Percentiles rank a stretch among this genome's conserved stretches.
These are phyloP conservation scores for Machaerirhynchus nigripectus DNA, from an alignment of 2,113 vertebrate genomes.

Conservation along the genomic window DNA sequence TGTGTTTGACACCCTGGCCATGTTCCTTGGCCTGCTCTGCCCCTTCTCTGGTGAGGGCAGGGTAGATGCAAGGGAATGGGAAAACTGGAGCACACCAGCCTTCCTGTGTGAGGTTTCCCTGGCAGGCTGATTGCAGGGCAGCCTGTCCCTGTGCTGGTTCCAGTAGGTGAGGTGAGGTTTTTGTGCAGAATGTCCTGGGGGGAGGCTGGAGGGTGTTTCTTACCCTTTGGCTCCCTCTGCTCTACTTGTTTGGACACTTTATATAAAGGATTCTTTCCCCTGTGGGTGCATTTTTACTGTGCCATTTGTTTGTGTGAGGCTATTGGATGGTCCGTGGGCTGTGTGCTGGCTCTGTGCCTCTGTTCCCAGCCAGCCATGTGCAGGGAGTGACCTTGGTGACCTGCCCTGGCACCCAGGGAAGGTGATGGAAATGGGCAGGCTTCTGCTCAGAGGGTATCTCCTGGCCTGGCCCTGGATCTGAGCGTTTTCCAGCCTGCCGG, in stretches of 20 bases:
- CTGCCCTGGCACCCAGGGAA: neutral
- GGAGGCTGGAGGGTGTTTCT: neutral
- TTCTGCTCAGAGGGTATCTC: neutral
- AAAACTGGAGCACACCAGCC: neutral
- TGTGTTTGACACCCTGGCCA: neutral
- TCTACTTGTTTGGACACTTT: neutral
- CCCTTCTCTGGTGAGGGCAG: neutral
- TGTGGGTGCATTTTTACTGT: neutral
- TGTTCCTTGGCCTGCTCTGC: neutral
- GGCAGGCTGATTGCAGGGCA: neutral
- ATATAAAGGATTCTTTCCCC: neutral
- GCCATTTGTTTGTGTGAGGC: fast-evolving
- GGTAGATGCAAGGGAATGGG: neutral
- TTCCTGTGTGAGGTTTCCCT: neutral
- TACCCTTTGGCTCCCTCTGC: neutral
- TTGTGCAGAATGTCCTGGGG: neutral
- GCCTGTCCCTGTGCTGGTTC: neutral
- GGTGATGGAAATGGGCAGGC: neutral
- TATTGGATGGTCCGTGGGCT: fast-evolving
- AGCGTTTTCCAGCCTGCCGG: neutral
- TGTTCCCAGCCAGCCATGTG: neutral
- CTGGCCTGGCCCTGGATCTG: neutral
- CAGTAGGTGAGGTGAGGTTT: neutral
- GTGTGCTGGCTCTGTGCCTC: neutral
- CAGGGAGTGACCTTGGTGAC: neutral